Evolutionary conservation across 2,113 vertebrate genomes (phyloP), one percentile per base, ranked within the genome.

Genomic region (Silurus asotus): DNA sequence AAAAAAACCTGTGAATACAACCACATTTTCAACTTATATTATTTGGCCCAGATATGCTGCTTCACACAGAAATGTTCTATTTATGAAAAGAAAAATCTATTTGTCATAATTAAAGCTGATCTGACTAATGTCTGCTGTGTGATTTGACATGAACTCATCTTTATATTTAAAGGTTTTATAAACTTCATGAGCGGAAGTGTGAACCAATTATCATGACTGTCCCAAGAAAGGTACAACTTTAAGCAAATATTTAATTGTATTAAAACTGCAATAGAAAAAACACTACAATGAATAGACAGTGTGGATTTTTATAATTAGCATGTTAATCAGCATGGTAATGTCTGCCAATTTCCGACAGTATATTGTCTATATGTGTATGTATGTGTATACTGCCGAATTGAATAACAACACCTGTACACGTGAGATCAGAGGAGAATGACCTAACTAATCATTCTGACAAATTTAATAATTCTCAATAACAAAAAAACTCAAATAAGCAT

Each of bases 121-220:
- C 37, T 48, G 37, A 70, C 8, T 72, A 45, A 14, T 59, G 17
- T 11, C 8, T 75, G 55, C 20, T 28, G 8, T 74, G 56, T 86
- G 37, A 69, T 72, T 56, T 55, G 59, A 84, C 25, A 72, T 69
- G 45, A 79, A 53, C 70, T 6, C 23, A 59, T 59, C 8, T 61
- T 51, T 87, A 13, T 87, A 59, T 75, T 81, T 84, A 15, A 88
- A 99, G 98, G 92, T 99, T 99, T 95, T 99, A 98, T 95, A 99
- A 99, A 94, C 96, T 99, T n/a, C 98, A 99, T 0, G 98, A 99
- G 95, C 95, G 98, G 87, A 99, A 99, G 81, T 99, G 98, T 84
- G 98, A 99, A 84, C 97, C 98, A 80, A 98, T 99, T 90, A 98
- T 99, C 93, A 99, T 99, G 98, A 99, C 97, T 0, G 98, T 99